Base-by-base conservation (phyloP, 2,113 vertebrate species). In the Pipra filicauda region DNA sequence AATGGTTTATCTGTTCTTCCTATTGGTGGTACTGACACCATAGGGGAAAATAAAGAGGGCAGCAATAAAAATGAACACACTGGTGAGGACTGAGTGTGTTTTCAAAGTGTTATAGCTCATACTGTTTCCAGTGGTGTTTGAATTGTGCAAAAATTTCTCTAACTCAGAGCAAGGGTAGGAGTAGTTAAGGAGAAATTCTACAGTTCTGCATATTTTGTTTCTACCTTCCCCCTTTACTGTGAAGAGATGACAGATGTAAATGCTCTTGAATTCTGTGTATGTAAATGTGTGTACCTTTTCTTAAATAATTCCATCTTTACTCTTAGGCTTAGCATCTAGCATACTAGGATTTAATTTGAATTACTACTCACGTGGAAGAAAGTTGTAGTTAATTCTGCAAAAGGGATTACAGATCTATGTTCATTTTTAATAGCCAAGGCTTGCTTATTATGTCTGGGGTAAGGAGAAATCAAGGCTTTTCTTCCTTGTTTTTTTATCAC, bases 201-300 rank as follows among this genome's bases (percentile, higher is more conserved):
- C 31, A 58, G 43, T 62, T 69, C 13, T 46, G 2, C 12, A 1
- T 52, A 51, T 43, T 8, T 51, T 61, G 4, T 84, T 86, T 58
- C 41, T 31, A 8, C 1, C 0, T 76, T 91, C 6, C 4, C 1
- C 22, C 27, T 64, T 61, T 41, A 20, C 31, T 75, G 0, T 43
- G 27, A 69, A 31, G 41, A 37, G 12, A 8, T 58, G 10, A 17
- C 9, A 57, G 5, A 26, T 33, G 9, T 46, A 57, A 79, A 55
- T 79, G 26, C 37, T 54, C 4, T 33, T 78, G 28, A 91, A 43
- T 59, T 15, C 3, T 19, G 1, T 85, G 2, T 89, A 19, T 66
- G 4, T 67, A 12, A 69, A 44, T 39, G 4, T 26, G 4, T 44
- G 11, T 43, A 30, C 13, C 22, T 72, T 85, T 88, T 51, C 33